Evolutionary conservation across 2,797 vertebrate genomes (phyloP).

Genomic region (Oreortyx pictus): DNA sequence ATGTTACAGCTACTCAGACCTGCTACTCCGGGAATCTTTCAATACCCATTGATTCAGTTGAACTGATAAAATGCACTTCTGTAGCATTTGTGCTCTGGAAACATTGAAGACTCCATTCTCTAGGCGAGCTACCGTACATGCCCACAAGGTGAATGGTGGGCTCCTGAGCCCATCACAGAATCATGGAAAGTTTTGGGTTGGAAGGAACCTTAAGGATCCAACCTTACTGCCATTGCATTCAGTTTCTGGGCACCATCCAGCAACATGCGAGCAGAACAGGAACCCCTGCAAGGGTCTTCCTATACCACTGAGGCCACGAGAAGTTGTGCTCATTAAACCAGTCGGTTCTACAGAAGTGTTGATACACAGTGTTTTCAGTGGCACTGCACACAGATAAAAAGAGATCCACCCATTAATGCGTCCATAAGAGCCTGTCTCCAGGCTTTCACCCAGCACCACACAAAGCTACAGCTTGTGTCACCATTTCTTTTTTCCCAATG

Average conservation of each 20-base stretch:
- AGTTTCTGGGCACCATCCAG: rapidly evolving
- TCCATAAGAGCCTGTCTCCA: not conserved
- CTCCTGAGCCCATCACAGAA: not conserved
- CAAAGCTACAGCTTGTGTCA: not conserved
- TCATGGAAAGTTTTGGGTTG: not conserved
- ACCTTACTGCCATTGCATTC: not conserved
- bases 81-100: not conserved
- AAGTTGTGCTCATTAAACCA: rapidly evolving
- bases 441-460: not conserved
- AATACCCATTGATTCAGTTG: not conserved
- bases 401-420: not conserved
- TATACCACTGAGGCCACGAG: not conserved
- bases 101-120: not conserved
- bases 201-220: not conserved
- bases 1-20: constrained; percentile 33
- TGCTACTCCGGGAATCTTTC: constrained; percentile 13
- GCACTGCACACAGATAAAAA: not conserved
- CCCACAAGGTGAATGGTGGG: not conserved
- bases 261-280: not conserved
- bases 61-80: not conserved
- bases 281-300: not conserved
- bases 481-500: not conserved
- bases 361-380: not conserved
- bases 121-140: rapidly evolving
- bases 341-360: not conserved